A percentile compares a stretch with the other conserved stretches of the same genome.
Conservation (phyloP, 2,888 invertebrate genomes). For the Ochlodes sylvanus region DNA sequence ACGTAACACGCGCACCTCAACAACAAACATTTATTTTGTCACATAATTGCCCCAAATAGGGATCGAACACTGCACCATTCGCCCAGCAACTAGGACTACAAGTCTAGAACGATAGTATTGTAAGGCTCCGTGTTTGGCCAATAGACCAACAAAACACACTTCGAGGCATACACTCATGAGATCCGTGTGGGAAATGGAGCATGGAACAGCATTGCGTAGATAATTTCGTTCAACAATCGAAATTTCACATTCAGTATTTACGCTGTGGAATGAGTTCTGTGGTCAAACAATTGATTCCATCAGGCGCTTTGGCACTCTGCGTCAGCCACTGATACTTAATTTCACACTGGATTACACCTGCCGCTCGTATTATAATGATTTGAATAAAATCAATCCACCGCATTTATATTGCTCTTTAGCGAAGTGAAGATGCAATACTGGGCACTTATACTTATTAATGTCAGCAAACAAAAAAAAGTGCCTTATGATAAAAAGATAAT, state of each 20-base stretch:
- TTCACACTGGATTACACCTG: constrained; percentile 75
- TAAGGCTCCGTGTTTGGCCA: background rate
- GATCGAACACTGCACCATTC: background rate
- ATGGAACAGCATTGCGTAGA: constrained; percentile 46
- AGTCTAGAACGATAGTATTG: background rate
- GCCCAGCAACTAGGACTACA: background rate
- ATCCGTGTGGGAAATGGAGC: constrained; percentile 45
- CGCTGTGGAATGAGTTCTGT: constrained; percentile 76
- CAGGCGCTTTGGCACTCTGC: constrained; percentile 49
- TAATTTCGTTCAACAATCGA: constrained; percentile 57
- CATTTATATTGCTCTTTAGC: constrained; percentile 5
- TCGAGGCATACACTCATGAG: constrained; percentile 37
- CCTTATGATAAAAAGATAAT: too few relatives aligned
- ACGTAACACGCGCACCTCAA: too few relatives aligned
- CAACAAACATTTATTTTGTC: too few relatives aligned
- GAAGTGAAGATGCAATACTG: background rate
- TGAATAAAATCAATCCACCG: constrained; percentile 55
- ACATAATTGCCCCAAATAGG: background rate
- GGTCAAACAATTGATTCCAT: constrained; percentile 73
- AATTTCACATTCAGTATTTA: constrained; percentile 65
- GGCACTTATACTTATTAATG: too few relatives aligned
- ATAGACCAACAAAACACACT: constrained; percentile 38
- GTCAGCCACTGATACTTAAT: constrained; percentile 65
- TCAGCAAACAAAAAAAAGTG: too few relatives aligned
- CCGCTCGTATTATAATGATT: constrained; percentile 52